Percentiles rank a stretch among this genome's conserved stretches.
These are phyloP conservation scores for Excalfactoria chinensis DNA, from an alignment of 2,113 vertebrate species.

Conservation along the genomic window DNA sequence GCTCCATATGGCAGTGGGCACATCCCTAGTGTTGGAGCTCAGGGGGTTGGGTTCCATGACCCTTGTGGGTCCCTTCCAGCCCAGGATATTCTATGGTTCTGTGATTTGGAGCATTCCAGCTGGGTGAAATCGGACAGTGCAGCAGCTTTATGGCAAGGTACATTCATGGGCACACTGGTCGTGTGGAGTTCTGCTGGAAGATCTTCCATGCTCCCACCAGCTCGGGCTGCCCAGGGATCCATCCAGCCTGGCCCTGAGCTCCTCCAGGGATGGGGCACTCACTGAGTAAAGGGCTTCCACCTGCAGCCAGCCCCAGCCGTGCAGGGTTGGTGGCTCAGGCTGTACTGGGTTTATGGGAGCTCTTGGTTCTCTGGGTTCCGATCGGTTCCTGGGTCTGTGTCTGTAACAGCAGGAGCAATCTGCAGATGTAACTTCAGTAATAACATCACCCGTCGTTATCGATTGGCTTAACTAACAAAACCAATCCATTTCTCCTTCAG, in stretches of 20 bases:
- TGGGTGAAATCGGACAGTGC: neutral
- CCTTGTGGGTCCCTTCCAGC: neutral
- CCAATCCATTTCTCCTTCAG: neutral
- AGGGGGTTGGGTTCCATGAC: neutral
- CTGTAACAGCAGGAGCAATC: neutral
- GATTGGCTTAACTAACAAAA: neutral
- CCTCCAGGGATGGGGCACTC: too few relatives aligned
- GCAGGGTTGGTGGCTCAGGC: neutral
- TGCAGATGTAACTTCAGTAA: neutral
- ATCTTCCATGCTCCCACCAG: neutral
- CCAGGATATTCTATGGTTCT: neutral
- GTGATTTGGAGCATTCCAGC: neutral
- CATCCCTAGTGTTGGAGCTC: neutral
- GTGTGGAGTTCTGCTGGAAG: fast-evolving
- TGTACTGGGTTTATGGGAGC: neutral
- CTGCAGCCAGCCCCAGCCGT: neutral
- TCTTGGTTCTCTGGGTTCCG: neutral
- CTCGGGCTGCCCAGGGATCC: neutral
- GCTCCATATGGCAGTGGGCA: too few relatives aligned
- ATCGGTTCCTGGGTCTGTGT: neutral
- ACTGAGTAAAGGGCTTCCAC: neutral
- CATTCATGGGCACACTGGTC: fast-evolving
- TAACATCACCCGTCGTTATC: neutral
- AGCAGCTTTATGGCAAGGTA: neutral
- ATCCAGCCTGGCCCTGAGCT: neutral